Conservation (phyloP, 2,888 invertebrate species). For the Ochropleura leucogaster region DNA sequence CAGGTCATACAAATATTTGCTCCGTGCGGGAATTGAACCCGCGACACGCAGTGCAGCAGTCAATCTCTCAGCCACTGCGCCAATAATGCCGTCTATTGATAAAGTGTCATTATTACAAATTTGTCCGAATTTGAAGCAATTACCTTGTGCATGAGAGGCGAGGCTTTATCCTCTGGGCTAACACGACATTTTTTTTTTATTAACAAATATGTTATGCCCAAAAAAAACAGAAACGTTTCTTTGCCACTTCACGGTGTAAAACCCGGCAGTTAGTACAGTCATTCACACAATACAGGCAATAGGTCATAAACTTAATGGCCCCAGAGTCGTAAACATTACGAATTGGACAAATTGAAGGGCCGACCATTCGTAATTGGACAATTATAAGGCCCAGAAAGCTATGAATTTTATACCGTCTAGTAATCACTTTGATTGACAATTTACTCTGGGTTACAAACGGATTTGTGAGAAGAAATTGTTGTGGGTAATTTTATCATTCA, state of each 20-base stretch:
- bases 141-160: too few species aligned
- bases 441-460: conserved; percentile 21
- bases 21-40: too few species aligned
- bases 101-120: too few species aligned
- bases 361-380: conserved; percentile 58
- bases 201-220: background rate
- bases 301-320: conserved; percentile 59
- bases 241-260: conserved; percentile 26
- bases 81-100: too few species aligned
- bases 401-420: conserved; percentile 54
- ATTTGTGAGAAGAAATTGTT: conserved; percentile 8
- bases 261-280: conserved; percentile 30
- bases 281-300: conserved; percentile 67
- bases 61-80: too few species aligned
- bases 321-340: conserved; percentile 58
- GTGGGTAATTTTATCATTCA: background rate
- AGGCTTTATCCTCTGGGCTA: too few species aligned
- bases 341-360: conserved; percentile 62
- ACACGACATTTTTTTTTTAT: too few species aligned
- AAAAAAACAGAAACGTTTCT: background rate
- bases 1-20: too few species aligned
- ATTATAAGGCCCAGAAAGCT: conserved; percentile 53
- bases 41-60: too few species aligned
- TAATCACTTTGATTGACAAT: conserved; percentile 56
- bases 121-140: too few species aligned